Conservation (phyloP, 2,888 invertebrate species). For the Eulithis testata region DNA sequence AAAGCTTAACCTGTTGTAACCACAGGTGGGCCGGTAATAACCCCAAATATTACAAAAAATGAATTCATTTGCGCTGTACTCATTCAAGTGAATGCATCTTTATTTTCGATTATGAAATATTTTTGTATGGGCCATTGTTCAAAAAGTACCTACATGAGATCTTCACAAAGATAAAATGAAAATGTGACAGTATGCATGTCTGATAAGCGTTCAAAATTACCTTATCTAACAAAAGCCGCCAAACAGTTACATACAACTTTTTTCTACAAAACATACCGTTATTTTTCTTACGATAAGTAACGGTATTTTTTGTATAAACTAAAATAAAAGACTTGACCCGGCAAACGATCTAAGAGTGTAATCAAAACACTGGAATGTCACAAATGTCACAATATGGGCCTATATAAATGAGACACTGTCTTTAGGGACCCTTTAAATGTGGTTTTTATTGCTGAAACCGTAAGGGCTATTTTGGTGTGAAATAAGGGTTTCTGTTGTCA, state of each 20-base stretch:
- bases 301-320: constrained; percentile 14
- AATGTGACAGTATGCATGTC: neutral
- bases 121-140: constrained; percentile 17
- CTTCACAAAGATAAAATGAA: neutral
- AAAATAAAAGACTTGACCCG: constrained; percentile 24
- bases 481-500: constrained; percentile 24
- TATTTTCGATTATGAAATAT: constrained; percentile 13
- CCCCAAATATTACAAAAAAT: constrained; percentile 25
- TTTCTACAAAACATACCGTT: neutral
- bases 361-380: constrained; percentile 40
- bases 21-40: constrained; percentile 45
- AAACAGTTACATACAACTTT: neutral
- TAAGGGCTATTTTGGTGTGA: constrained; percentile 29
- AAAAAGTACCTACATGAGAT: constrained; percentile 16
- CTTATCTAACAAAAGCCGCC: neutral
- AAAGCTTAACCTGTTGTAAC: constrained; percentile 43
- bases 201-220: neutral
- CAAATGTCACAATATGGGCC: constrained; percentile 38
- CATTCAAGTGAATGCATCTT: constrained; percentile 10
- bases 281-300: too few species aligned
- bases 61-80: constrained; percentile 6
- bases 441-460: constrained; percentile 24
- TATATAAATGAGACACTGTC: constrained; percentile 29
- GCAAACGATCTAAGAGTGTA: constrained; percentile 29
- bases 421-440: constrained; percentile 19